phyloP scores from a whole-genome alignment of 2,888 invertebrate species.

The Himalopsyche kuldschensis region DNA sequence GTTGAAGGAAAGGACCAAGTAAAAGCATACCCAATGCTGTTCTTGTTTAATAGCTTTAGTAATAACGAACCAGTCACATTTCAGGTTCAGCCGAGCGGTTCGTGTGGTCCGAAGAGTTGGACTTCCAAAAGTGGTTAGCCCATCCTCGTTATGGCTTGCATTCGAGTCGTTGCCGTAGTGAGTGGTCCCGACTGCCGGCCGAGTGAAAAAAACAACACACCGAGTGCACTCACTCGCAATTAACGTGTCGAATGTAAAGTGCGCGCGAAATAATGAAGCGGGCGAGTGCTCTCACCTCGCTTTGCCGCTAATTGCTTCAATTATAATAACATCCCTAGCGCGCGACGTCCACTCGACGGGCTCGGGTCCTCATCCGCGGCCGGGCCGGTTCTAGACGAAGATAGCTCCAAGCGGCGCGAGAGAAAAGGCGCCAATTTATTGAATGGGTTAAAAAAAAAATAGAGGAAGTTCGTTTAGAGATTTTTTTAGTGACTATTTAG shows the following conservation, averaged over 20 bases:
- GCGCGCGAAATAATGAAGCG: conserved; percentile 27
- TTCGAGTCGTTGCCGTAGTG: neutral
- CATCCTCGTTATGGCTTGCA: neutral
- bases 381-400: neutral
- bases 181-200: neutral
- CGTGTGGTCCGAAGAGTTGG: neutral
- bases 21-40: too few species aligned
- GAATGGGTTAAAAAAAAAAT: neutral
- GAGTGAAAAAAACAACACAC: neutral
- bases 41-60: too few species aligned
- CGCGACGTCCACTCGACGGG: neutral
- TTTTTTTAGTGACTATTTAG: too few species aligned
- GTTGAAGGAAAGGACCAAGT: too few species aligned
- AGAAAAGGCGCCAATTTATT: neutral
- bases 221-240: conserved; percentile 27
- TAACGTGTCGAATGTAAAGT: conserved; percentile 30
- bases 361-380: neutral
- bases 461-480: too few species aligned
- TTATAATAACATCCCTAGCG: conserved; percentile 8
- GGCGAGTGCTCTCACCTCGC: conserved; percentile 12
- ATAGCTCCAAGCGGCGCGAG: neutral
- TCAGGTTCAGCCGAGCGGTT: neutral
- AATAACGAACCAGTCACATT: neutral
- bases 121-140: neutral
- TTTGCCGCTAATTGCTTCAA: conserved; percentile 28